Conservation (phyloP, 2,888 invertebrate species). For the Agrotis puta region DNA sequence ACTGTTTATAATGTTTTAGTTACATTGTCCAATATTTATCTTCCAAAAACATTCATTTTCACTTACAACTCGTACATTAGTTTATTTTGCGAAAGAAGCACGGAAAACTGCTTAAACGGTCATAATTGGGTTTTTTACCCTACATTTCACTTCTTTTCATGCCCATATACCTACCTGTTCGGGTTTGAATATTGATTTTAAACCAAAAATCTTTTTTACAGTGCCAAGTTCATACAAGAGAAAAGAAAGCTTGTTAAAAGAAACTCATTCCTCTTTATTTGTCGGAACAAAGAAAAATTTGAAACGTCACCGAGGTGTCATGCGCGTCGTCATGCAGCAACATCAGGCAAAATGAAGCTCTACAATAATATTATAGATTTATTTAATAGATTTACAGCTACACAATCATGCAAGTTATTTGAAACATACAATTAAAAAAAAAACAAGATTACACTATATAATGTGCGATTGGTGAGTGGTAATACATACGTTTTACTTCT, state of each 20-base stretch:
- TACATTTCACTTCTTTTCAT: too few relatives aligned
- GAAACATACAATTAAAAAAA: not conserved
- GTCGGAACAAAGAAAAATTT: slow-evolving; percentile 52
- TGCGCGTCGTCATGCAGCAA: slow-evolving; percentile 6
- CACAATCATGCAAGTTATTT: slow-evolving; percentile 19
- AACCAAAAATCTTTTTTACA: slow-evolving; percentile 54
- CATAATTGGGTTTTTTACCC: too few relatives aligned
- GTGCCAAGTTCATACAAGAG: slow-evolving; percentile 70
- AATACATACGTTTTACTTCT: too few relatives aligned
- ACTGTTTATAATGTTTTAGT: too few relatives aligned
- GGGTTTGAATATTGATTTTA: not conserved
- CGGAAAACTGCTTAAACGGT: too few relatives aligned
- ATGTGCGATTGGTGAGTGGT: slow-evolving; percentile 74
- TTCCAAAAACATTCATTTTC: too few relatives aligned
- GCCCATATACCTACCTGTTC: too few relatives aligned
- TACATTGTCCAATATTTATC: too few relatives aligned
- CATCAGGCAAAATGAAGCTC: slow-evolving; percentile 45
- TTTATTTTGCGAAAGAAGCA: too few relatives aligned
- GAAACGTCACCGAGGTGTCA: slow-evolving; percentile 45
- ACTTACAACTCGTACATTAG: too few relatives aligned
- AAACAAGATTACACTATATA: slow-evolving; percentile 22
- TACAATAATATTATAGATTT: slow-evolving; percentile 35
- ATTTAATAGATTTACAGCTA: slow-evolving; percentile 16
- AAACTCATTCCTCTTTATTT: slow-evolving; percentile 23
- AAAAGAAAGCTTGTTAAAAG: not conserved